phyloP scores from a whole-genome alignment of 2,888 invertebrate species.

The Aspidapion aeneum region DNA sequence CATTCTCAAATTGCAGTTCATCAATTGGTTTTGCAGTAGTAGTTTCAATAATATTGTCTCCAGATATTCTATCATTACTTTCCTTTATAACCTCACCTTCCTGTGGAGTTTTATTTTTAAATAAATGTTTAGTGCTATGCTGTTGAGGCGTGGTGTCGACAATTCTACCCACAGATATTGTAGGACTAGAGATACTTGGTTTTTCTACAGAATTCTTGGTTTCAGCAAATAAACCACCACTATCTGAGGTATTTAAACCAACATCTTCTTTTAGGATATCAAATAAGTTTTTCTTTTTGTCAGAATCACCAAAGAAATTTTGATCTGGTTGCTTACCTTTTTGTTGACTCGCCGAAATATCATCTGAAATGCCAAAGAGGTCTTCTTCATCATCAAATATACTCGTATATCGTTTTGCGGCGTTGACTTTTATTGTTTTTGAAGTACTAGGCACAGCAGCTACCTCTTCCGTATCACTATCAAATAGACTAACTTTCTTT shows the following conservation, averaged over 20 bases:
- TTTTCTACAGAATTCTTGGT: neutral
- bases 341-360: neutral
- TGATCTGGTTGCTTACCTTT: neutral
- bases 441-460: neutral
- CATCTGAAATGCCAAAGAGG: neutral
- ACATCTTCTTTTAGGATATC: neutral
- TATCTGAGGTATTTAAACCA: neutral
- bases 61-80: neutral
- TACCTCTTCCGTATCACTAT: neutral
- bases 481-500: slow-evolving; percentile 11
- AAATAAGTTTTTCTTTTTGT: neutral
- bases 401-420: neutral
- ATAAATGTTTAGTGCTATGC: no score
- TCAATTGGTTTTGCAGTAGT: neutral
- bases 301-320: neutral
- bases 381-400: slow-evolving; percentile 11
- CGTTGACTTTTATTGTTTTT: neutral
- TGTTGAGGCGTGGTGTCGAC: no score
- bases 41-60: neutral
- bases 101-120: no score
- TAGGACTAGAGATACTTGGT: neutral
- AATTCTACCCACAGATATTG: no score
- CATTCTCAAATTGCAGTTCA: neutral
- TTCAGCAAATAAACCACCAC: neutral
- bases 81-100: no score